Percentiles rank a stretch among this genome's conserved stretches.
Evolutionary conservation across 2,113 vertebrate species (phyloP).

Genomic region (Petrocephalus zakoni): DNA sequence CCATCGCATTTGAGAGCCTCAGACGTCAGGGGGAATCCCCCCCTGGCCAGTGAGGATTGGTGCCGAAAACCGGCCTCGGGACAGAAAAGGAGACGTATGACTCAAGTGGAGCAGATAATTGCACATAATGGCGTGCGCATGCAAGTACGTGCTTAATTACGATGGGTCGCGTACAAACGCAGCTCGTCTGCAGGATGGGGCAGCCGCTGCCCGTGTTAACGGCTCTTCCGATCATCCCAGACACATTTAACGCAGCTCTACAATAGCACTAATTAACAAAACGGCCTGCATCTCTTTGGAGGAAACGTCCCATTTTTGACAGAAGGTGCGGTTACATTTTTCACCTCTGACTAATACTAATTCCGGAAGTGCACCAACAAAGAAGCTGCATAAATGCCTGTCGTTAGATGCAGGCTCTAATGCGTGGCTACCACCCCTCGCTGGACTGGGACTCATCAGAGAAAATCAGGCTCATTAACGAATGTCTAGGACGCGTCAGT

Average conservation of each 20-base stretch:
- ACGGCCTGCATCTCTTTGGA: neutral
- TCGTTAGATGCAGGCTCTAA: neutral
- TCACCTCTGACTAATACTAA: neutral
- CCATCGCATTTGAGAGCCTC: neutral
- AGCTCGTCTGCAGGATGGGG: neutral
- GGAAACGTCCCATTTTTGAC: neutral
- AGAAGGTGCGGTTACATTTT: neutral
- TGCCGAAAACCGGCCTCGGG: neutral
- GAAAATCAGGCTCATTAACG: neutral
- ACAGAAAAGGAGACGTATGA: neutral
- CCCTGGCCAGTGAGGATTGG: neutral
- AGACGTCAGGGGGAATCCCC: neutral
- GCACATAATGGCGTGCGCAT: neutral
- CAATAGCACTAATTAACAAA: neutral
- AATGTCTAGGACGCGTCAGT: neutral
- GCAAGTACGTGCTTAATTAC: neutral
- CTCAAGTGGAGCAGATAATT: slow-evolving; percentile 15
- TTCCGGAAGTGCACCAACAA: neutral
- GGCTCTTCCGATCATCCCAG: neutral
- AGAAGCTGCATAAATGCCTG: slow-evolving; percentile 14
- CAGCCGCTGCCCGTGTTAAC: no score
- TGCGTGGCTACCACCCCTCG: neutral
- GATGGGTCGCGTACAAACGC: neutral
- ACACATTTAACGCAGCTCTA: neutral
- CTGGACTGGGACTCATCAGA: neutral